phyloP scores from a whole-genome alignment of 2,888 invertebrate genomes.

The Hypomecis punctinalis region DNA sequence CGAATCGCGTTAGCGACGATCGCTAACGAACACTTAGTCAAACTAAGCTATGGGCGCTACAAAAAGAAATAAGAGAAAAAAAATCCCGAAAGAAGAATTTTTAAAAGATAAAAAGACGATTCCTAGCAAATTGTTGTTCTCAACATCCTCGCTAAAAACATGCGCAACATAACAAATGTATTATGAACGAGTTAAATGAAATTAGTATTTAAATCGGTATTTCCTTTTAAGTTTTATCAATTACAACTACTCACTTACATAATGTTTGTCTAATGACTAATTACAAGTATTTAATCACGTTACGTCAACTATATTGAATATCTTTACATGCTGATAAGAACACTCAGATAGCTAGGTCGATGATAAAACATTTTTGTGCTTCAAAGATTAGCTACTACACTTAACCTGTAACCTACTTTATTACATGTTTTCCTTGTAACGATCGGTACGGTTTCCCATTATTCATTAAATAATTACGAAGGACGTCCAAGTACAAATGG shows the following conservation, averaged over 20 bases:
- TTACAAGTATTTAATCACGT: slow-evolving; percentile 34
- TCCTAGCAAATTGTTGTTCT: no score
- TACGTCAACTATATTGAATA: slow-evolving; percentile 43
- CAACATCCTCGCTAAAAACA: no score
- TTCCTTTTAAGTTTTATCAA: slow-evolving; percentile 1
- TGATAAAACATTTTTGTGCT: slow-evolving; percentile 33
- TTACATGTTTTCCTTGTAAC: slow-evolving; percentile 30
- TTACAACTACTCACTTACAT: slow-evolving; percentile 10
- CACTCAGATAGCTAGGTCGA: slow-evolving; percentile 28
- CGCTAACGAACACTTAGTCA: no score
- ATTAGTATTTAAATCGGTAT: no score
- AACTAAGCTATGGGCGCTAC: no score
- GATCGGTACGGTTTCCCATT: slow-evolving; percentile 21
- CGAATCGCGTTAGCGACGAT: no score
- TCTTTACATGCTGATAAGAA: slow-evolving; percentile 43
- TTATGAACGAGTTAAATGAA: no score
- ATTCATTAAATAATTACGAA: slow-evolving; percentile 9
- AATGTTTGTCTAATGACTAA: slow-evolving; percentile 28
- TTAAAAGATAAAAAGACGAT: no score
- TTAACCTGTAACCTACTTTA: slow-evolving; percentile 35
- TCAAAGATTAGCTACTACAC: slow-evolving; percentile 30
- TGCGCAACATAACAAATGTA: no score
- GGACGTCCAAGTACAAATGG: slow-evolving; percentile 3
- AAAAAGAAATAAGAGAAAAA: no score
- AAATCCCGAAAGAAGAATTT: no score